These are phyloP conservation scores for Pangasius krempfi DNA, from an alignment of 2,797 vertebrate species.

Conservation along the genomic window DNA sequence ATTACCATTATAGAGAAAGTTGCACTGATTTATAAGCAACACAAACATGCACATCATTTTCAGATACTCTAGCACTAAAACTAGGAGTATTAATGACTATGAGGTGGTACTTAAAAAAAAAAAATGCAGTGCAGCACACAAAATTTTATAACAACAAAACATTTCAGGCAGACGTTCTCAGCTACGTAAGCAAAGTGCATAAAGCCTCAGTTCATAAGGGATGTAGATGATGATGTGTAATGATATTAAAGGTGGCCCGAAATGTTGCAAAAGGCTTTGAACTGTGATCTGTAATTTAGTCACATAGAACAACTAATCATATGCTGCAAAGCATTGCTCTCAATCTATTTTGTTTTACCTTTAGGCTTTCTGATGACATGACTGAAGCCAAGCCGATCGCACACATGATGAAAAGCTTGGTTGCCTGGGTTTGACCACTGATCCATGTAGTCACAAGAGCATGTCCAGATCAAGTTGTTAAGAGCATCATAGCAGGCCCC, in stretches of 20 bases:
- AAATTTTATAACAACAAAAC: neutral
- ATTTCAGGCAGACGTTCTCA: neutral
- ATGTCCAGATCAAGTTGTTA: conserved; percentile 98
- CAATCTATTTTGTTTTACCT: conserved; percentile 74
- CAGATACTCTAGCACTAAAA: neutral
- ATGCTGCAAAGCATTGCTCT: neutral
- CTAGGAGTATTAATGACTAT: neutral
- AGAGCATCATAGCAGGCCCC: conserved; percentile 94
- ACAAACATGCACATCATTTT: neutral
- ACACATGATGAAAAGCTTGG: conserved; percentile 98
- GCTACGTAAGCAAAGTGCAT: neutral
- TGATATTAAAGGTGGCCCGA: neutral
- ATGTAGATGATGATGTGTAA: neutral
- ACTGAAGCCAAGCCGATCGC: conserved; percentile 93
- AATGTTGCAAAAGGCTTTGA: neutral
- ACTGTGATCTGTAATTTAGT: neutral
- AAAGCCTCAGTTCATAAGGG: neutral
- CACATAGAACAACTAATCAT: neutral
- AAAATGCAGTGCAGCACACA: neutral
- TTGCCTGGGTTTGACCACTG: conserved; percentile 99
- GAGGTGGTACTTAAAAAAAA: neutral
- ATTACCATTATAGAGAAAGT: neutral
- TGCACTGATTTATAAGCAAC: neutral
- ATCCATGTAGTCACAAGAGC: conserved; percentile 98
- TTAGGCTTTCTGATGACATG: conserved; percentile 91